Percentiles rank a stretch among this genome's conserved stretches.
phyloP scores from a whole-genome alignment of 2,113 vertebrate genomes.

The Baryphthengus martii region DNA sequence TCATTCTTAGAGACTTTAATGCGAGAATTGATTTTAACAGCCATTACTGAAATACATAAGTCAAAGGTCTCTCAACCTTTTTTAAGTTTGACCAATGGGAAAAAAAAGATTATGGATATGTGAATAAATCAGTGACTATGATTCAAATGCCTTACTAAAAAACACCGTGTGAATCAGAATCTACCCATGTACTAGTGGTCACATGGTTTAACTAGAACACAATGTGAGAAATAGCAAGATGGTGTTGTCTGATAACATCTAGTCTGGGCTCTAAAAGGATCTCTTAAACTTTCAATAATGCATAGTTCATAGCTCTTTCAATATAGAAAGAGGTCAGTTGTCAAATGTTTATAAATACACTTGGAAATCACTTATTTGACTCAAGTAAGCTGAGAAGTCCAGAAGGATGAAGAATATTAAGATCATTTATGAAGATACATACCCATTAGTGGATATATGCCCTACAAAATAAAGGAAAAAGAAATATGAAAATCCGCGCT shows the following conservation, averaged over 20 bases:
- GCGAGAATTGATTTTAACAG: slow-evolving; percentile 84
- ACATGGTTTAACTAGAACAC: slow-evolving; percentile 31
- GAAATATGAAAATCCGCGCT: neutral
- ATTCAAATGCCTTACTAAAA: slow-evolving; percentile 70
- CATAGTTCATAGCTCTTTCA: neutral
- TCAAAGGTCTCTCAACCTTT: slow-evolving; percentile 79
- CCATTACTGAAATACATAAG: slow-evolving; percentile 79
- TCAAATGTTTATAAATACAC: neutral
- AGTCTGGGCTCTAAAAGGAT: slow-evolving; percentile 22
- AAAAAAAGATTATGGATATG: slow-evolving; percentile 68
- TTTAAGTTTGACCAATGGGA: slow-evolving; percentile 74
- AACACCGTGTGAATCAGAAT: slow-evolving; percentile 53
- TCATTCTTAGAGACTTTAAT: slow-evolving; percentile 82
- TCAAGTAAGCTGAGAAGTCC: neutral
- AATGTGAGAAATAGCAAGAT: slow-evolving; percentile 42
- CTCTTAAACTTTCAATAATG: slow-evolving; percentile 26
- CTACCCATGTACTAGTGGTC: slow-evolving; percentile 39
- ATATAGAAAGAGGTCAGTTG: neutral
- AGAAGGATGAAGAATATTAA: neutral
- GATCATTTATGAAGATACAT: neutral
- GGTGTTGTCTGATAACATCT: neutral
- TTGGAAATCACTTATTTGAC: neutral
- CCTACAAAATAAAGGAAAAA: neutral
- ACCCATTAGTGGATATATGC: neutral
- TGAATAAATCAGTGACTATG: slow-evolving; percentile 74